Conservation (phyloP, 2,888 invertebrate species). For the Incurvaria masculella region DNA sequence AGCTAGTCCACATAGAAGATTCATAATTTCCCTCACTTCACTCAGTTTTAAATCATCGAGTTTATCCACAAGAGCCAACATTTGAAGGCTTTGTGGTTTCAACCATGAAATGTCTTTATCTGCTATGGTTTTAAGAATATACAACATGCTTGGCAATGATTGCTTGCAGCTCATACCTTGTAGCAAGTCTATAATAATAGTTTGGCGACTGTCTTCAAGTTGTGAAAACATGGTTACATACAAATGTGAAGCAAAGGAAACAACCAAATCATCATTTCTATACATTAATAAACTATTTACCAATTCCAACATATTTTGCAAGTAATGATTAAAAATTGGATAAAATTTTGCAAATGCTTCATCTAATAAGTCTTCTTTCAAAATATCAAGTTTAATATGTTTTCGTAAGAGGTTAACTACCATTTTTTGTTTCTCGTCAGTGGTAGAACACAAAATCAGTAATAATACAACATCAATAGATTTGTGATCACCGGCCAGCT, state of each 20-base stretch:
- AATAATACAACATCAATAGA: constrained; percentile 67
- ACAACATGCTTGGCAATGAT: constrained; percentile 33
- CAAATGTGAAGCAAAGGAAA: constrained; percentile 57
- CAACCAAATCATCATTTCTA: constrained; percentile 44
- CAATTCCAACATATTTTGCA: constrained; percentile 53
- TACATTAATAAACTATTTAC: constrained; percentile 53
- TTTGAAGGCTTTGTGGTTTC: constrained; percentile 56
- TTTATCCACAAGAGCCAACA: constrained; percentile 70
- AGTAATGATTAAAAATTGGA: constrained; percentile 53
- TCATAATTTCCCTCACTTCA: constrained; percentile 75
- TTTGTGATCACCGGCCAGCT: constrained; percentile 52
- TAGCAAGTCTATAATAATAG: constrained; percentile 39
- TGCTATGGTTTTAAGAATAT: constrained; percentile 40
- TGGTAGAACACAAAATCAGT: constrained; percentile 60
- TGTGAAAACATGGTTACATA: constrained; percentile 52
- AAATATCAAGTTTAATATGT: constrained; percentile 57
- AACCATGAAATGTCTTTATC: constrained; percentile 40
- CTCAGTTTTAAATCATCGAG: constrained; percentile 68
- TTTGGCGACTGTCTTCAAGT: constrained; percentile 36
- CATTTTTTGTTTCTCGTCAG: constrained; percentile 56
- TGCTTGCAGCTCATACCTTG: constrained; percentile 39
- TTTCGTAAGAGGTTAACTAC: constrained; percentile 62
- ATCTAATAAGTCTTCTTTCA: constrained; percentile 56
- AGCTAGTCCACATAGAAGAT: constrained; percentile 72
- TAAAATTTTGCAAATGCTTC: constrained; percentile 54